Evolutionary conservation across 2,888 invertebrate genomes (phyloP), one percentile per base, ranked within the genome.

Genomic region (Pseudococcus jackbeardsleyi): DNA sequence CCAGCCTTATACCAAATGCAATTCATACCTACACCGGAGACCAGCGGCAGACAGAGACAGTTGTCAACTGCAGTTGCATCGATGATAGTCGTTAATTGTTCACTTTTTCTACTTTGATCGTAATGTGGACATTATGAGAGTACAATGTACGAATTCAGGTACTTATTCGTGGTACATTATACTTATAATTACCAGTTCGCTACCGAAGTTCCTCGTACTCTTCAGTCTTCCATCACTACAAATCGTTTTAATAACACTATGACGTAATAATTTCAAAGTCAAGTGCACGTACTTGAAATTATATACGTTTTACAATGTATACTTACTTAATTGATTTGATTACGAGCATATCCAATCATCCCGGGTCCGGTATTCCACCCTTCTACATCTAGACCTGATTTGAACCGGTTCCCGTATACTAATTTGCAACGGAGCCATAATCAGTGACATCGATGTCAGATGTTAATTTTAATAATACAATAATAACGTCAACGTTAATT

Each of bases 391-490:
- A 42, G 77, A 77, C 77, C 77, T 39, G 77, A 77, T 77, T 77
- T 77, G 17, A 77, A 46, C 79, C 79, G 46, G 79, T 82, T 82
- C 3, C 79, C 33, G 17, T 12, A 33, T 33, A 33, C 17, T 82
- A 82, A 82, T 82, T 82, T 82, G 79, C 79, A n/a, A 15, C 39
- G 17, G 42, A 82, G 19, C n/a, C 0, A 46, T 82, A 82, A 82
- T 46, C 77, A 77, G 77, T 77, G 39, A 46, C 42, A 82, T 46
- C 79, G 42, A 82, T 46, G 19, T 12, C 33, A 46, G 79, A 46
- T 82, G 79, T 82, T 82, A 82, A 82, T 46, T 82, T 82, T 82
- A 46, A 82, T 33, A 82, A 82, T 33, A 82, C 79, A 64, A 64
- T 64, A 64, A 64, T 64, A 64, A 64, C 64, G 64, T 22, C 64